These are phyloP conservation scores for Calcarius lapponicus DNA, from an alignment of 2,797 vertebrate species.

Conservation along the genomic window DNA sequence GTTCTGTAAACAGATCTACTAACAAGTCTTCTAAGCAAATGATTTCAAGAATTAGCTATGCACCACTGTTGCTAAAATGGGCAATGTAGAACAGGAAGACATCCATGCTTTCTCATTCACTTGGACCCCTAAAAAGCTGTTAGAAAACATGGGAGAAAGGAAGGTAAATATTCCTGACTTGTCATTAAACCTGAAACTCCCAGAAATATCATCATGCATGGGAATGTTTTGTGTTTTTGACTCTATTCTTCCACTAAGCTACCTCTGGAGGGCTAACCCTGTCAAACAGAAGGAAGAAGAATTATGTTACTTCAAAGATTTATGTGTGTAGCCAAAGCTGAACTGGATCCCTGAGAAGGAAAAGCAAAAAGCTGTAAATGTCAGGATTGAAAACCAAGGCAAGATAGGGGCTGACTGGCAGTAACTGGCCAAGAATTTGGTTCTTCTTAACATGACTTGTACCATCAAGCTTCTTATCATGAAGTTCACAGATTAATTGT, in stretches of 20 bases:
- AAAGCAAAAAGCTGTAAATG: slow-evolving; percentile 27
- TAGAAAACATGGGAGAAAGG: neutral
- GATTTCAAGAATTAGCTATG: neutral
- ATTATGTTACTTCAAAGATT: neutral
- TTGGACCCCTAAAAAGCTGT: neutral
- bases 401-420: neutral
- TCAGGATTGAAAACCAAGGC: neutral
- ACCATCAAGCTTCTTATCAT: neutral
- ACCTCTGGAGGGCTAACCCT: slow-evolving; percentile 10
- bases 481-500: neutral
- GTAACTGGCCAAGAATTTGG: neutral
- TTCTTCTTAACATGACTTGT: neutral
- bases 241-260: neutral
- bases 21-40: neutral
- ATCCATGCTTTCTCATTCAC: neutral
- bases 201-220: neutral
- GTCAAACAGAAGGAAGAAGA: neutral
- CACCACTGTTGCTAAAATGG: neutral
- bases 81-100: neutral
- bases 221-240: neutral
- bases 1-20: neutral
- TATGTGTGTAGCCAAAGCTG: neutral
- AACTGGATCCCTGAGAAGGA: slow-evolving; percentile 7
- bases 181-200: neutral
- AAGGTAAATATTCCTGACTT: slow-evolving; percentile 6